phyloP scores from a whole-genome alignment of 35 echinoderm and acorn worm species.

The Nesometra sesokonis region DNA sequence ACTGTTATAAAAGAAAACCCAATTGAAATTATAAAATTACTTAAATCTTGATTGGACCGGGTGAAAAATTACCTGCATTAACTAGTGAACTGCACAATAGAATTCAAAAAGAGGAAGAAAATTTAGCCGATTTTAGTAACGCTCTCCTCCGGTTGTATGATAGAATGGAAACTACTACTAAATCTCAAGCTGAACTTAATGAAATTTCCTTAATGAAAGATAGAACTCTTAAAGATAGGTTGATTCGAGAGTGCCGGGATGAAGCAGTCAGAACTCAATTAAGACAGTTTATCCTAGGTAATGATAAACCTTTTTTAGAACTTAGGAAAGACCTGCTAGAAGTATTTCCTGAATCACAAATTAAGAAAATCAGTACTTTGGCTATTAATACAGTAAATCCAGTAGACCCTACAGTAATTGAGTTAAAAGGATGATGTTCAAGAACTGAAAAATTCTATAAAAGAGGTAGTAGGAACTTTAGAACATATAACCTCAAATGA shows the following conservation, averaged over 20 bases:
- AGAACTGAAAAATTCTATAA: background rate
- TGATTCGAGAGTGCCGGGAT: slow-evolving; percentile 5
- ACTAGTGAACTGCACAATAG: slow-evolving; percentile 40
- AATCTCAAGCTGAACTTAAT: background rate
- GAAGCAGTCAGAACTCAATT: background rate
- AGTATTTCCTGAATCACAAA: background rate
- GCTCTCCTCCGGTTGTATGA: slow-evolving; percentile 19
- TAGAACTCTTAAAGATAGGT: slow-evolving; percentile 12
- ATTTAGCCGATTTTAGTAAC: slow-evolving; percentile 37
- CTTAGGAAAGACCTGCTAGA: background rate
- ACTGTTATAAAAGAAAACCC: background rate
- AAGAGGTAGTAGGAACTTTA: background rate
- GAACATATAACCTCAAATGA: background rate
- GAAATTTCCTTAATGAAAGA: slow-evolving; percentile 6
- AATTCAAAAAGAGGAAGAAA: background rate
- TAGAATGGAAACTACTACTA: slow-evolving; percentile 16
- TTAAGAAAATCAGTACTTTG: background rate
- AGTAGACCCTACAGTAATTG: background rate
- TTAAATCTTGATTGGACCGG: background rate
- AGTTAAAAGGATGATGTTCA: background rate
- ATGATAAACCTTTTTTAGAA: background rate
- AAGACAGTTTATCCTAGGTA: background rate
- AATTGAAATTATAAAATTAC: background rate
- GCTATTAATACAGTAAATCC: background rate
- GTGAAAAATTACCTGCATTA: slow-evolving; percentile 14